These are phyloP conservation scores for Galaxias olidus DNA, from an alignment of 2,797 vertebrate genomes.

Conservation along the genomic window DNA sequence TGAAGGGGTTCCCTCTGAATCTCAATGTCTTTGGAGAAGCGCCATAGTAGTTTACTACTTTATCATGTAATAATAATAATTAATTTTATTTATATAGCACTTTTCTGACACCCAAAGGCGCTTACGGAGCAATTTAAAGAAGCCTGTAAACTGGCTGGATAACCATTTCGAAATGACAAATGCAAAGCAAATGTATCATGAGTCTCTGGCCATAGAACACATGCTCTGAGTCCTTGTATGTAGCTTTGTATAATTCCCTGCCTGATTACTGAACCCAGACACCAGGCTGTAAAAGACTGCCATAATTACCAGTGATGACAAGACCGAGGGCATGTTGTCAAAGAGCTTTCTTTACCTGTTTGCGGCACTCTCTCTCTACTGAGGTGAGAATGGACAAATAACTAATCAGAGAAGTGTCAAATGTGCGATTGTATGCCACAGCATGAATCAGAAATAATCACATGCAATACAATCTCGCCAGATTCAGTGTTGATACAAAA, in stretches of 20 bases:
- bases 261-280: slow-evolving; percentile 47
- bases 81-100: too few relatives aligned
- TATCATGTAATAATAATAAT: too few relatives aligned
- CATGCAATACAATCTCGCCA: slow-evolving; percentile 26
- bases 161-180: too few relatives aligned
- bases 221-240: slow-evolving; percentile 32
- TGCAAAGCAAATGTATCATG: too few relatives aligned
- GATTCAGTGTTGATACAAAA: slow-evolving; percentile 36
- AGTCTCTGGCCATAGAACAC: slow-evolving; percentile 7
- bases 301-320: slow-evolving; percentile 24
- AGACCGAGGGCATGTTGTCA: slow-evolving; percentile 20
- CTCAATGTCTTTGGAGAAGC: too few relatives aligned
- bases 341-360: slow-evolving; percentile 49
- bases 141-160: too few relatives aligned
- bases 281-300: slow-evolving; percentile 31
- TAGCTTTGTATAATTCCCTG: slow-evolving; percentile 10
- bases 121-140: too few relatives aligned
- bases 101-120: too few relatives aligned
- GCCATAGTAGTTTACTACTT: too few relatives aligned
- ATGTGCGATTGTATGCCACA: slow-evolving; percentile 29
- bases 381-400: slow-evolving; percentile 40
- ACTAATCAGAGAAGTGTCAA: slow-evolving; percentile 19
- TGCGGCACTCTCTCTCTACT: slow-evolving; percentile 25
- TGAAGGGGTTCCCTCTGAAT: too few relatives aligned
- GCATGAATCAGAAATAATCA: slow-evolving; percentile 30